A percentile compares a stretch with the other conserved stretches of the same genome.
phyloP scores from a whole-genome alignment of 2,888 invertebrate genomes.

The Oxyscelio sp. region DNA sequence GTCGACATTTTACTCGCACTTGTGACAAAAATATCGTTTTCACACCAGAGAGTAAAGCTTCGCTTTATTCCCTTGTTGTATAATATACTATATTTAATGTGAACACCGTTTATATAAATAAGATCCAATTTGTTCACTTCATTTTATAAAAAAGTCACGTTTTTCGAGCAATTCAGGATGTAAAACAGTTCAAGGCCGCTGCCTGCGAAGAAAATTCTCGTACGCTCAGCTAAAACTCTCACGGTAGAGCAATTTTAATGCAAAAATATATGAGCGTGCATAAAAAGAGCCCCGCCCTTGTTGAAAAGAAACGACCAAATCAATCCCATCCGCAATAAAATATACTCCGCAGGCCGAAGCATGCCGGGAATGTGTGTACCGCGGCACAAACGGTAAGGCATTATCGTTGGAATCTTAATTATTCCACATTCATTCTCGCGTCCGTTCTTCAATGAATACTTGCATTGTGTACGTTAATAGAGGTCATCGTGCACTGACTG shows the following conservation, averaged over 20 bases:
- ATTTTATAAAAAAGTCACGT: too few relatives aligned
- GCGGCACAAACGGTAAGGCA: conserved; percentile 38
- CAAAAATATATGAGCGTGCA: not conserved
- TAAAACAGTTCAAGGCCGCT: too few relatives aligned
- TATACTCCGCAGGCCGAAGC: conserved; percentile 1
- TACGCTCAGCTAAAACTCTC: not conserved
- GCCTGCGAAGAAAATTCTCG: not conserved
- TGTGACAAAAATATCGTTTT: too few relatives aligned
- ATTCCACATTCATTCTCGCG: conserved; percentile 63
- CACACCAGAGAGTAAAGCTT: too few relatives aligned
- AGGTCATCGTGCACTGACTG: conserved; percentile 37
- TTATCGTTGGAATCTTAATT: conserved; percentile 69
- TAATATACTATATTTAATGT: too few relatives aligned
- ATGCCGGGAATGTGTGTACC: conserved; percentile 42
- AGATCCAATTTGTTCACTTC: too few relatives aligned
- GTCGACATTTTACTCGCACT: too few relatives aligned
- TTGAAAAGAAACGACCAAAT: conserved; percentile 8
- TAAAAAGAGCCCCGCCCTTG: not conserved
- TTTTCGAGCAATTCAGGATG: too few relatives aligned
- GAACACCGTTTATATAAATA: too few relatives aligned
- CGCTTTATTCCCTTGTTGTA: too few relatives aligned
- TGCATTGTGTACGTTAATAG: conserved; percentile 50
- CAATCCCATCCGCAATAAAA: conserved; percentile 34
- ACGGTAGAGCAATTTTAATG: not conserved
- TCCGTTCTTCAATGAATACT: conserved; percentile 57